Conservation (phyloP, 2,888 invertebrate species). For the Leucoptera coffeella region DNA sequence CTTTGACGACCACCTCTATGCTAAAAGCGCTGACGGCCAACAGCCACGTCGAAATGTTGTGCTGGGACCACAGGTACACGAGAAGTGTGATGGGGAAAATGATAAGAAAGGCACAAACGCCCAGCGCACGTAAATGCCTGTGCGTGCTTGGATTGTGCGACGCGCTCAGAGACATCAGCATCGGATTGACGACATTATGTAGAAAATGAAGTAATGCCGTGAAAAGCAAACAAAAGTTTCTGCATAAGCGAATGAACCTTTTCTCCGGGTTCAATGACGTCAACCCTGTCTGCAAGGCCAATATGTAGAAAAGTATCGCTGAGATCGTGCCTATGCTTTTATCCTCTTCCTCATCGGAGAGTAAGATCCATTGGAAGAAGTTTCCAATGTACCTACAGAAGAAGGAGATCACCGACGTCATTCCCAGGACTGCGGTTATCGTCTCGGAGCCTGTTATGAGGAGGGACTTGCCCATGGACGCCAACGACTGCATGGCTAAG, state of each 20-base stretch:
- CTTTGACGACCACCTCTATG: constrained; percentile 88
- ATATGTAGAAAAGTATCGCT: constrained; percentile 87
- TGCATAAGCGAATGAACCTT: constrained; percentile 76
- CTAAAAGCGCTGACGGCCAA: constrained; percentile 90
- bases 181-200: constrained; percentile 87
- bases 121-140: constrained; percentile 75
- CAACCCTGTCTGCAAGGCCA: constrained; percentile 85
- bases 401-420: constrained; percentile 87
- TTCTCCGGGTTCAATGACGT: constrained; percentile 84
- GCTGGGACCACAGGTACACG: constrained; percentile 76
- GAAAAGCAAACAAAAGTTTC: constrained; percentile 86
- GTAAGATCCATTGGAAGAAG: constrained; percentile 82
- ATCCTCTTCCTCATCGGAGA: constrained; percentile 84
- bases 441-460: constrained; percentile 88
- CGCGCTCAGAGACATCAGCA: constrained; percentile 85
- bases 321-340: constrained; percentile 91
- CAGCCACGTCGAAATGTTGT: constrained; percentile 85
- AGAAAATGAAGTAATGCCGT: constrained; percentile 88
- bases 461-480: constrained; percentile 57
- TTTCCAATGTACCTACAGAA: constrained; percentile 86
- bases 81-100: constrained; percentile 71
- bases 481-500: constrained; percentile 40
- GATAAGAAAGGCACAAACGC: constrained; percentile 78
- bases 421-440: constrained; percentile 81
- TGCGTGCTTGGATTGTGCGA: constrained; percentile 71